These are phyloP conservation scores for Loriculus beryllinus DNA, from an alignment of 2,797 vertebrate species.

Conservation along the genomic window DNA sequence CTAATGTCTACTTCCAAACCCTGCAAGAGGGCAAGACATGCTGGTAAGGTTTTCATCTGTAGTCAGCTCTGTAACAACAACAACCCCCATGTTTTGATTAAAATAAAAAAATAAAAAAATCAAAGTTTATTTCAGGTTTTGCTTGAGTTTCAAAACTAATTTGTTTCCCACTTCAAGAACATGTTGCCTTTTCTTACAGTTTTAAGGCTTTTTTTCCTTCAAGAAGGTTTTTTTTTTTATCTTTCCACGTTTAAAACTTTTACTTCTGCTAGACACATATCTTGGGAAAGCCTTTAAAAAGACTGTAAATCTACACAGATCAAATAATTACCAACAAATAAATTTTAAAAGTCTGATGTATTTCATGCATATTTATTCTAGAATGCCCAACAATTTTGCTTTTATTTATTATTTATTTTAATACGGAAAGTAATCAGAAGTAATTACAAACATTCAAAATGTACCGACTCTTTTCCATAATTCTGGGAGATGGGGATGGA, in stretches of 20 bases:
- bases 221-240: neutral
- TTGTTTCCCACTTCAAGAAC: neutral
- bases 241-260: neutral
- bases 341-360: neutral
- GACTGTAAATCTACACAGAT: neutral
- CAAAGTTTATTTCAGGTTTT: neutral
- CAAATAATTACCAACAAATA: neutral
- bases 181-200: neutral
- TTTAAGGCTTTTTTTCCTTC: neutral
- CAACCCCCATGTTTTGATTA: neutral
- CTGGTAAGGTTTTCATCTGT: neutral
- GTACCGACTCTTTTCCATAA: neutral
- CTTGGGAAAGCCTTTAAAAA: neutral
- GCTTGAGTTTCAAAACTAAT: neutral
- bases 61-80: neutral
- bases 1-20: neutral
- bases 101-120: neutral
- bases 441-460: neutral
- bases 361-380: neutral
- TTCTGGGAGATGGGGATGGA: neutral
- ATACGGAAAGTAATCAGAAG: neutral
- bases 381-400: neutral
- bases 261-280: neutral
- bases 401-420: neutral
- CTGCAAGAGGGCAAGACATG: neutral